Evolutionary conservation across 2,797 vertebrate genomes (phyloP).

Genomic region (Ispidina picta): DNA sequence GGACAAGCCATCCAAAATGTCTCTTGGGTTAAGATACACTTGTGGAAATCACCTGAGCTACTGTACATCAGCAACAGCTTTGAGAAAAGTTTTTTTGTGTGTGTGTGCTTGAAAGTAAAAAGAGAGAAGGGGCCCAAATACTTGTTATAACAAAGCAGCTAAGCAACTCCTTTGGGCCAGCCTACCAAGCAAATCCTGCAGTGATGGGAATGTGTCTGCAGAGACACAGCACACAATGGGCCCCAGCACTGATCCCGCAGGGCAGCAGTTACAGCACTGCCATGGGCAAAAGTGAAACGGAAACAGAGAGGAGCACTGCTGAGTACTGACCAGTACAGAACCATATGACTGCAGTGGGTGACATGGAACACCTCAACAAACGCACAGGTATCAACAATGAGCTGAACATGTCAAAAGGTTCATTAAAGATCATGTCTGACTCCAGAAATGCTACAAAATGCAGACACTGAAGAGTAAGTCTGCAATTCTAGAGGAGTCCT

Average conservation of each 20-base stretch:
- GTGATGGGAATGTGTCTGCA: neutral
- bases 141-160: neutral
- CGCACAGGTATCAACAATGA: neutral
- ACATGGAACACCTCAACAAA: neutral
- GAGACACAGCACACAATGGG: neutral
- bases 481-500: neutral
- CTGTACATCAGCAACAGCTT: neutral
- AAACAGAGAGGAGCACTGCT: neutral
- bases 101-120: neutral
- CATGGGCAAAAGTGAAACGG: neutral
- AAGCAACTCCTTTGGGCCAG: neutral
- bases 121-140: neutral
- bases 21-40: neutral
- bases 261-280: neutral
- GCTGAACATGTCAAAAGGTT: neutral
- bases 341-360: neutral
- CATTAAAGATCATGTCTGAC: neutral
- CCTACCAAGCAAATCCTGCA: neutral
- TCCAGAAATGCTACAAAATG: neutral
- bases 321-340: fast-evolving
- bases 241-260: neutral
- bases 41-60: neutral
- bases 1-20: neutral
- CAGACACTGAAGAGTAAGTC: neutral
- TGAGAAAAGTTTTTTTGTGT: neutral